These are phyloP conservation scores for Taeniopygia guttata DNA, from an alignment of 2,797 vertebrate genomes.

Conservation along the genomic window DNA sequence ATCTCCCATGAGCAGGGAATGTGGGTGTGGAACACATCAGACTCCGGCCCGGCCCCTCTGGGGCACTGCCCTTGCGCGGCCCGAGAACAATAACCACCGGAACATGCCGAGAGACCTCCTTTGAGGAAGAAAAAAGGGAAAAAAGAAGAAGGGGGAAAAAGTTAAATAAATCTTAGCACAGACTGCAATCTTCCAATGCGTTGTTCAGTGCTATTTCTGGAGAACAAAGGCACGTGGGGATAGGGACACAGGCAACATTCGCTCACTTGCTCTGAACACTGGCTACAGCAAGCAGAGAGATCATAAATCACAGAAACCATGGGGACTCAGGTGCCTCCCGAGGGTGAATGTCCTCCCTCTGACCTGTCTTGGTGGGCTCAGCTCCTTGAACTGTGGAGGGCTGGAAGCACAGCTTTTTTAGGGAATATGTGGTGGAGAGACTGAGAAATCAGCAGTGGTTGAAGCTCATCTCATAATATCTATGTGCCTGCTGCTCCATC, in stretches of 20 bases:
- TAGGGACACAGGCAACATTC: accelerated
- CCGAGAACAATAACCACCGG: not conserved
- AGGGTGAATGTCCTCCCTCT: not conserved
- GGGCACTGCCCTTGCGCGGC: not conserved
- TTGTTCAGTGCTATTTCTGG: accelerated
- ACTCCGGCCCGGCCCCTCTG: constrained; percentile 29
- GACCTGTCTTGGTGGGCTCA: not conserved
- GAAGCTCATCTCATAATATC: not conserved
- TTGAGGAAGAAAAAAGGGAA: not conserved
- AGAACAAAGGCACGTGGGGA: not conserved
- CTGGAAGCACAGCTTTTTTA: not conserved
- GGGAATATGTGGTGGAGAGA: not conserved
- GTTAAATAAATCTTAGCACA: not conserved
- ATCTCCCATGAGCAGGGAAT: constrained; percentile 63
- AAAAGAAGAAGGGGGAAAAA: accelerated
- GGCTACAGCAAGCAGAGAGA: not conserved
- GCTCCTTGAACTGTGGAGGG: not conserved
- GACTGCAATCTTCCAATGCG: accelerated
- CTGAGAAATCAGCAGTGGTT: not conserved
- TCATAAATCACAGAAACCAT: accelerated
- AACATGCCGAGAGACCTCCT: not conserved
- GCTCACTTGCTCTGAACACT: not conserved
- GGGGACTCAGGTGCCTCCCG: accelerated
- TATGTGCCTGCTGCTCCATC: not conserved
- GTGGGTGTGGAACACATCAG: constrained; percentile 49